Conservation (phyloP, 2,888 invertebrate species). For the Slavum lentiscoides region DNA sequence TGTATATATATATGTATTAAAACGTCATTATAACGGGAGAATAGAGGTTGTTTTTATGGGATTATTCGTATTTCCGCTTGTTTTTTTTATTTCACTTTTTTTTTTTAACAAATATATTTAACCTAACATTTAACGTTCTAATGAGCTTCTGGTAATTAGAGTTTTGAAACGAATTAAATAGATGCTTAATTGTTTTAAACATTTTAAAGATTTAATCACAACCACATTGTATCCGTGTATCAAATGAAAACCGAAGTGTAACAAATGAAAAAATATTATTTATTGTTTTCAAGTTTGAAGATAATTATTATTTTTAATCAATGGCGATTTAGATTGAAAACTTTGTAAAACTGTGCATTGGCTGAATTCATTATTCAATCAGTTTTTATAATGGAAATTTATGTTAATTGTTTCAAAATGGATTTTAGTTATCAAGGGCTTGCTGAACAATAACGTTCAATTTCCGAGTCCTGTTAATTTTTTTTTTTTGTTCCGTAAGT, state of each 20-base stretch:
- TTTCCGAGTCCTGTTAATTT: not conserved
- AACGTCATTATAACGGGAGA: slow-evolving; percentile 42
- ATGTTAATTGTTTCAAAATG: slow-evolving; percentile 1
- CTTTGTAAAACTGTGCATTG: not conserved
- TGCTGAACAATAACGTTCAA: slow-evolving; percentile 8
- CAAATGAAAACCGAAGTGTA: not conserved
- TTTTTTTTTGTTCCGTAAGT: not conserved
- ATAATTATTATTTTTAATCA: not conserved
- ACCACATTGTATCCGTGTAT: not conserved
- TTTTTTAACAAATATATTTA: slow-evolving; percentile 28
- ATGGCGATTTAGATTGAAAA: not conserved
- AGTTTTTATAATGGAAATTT: not conserved
- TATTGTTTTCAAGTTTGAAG: not conserved
- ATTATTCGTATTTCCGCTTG: slow-evolving; percentile 20
- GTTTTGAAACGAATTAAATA: slow-evolving; percentile 26
- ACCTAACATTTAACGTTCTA: slow-evolving; percentile 32
- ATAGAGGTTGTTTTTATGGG: slow-evolving; percentile 37
- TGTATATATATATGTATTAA: slow-evolving; percentile 25
- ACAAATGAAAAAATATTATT: not conserved
- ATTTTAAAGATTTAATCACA: not conserved
- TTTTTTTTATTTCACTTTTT: slow-evolving; percentile 40
- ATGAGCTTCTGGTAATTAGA: slow-evolving; percentile 36
- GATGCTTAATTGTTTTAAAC: slow-evolving; percentile 26
- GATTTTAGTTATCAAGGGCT: slow-evolving; percentile 6
- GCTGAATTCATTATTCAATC: slow-evolving; percentile 23